These are phyloP conservation scores for Salpingus planirostris DNA, from an alignment of 2,888 invertebrate species.

Conservation along the genomic window DNA sequence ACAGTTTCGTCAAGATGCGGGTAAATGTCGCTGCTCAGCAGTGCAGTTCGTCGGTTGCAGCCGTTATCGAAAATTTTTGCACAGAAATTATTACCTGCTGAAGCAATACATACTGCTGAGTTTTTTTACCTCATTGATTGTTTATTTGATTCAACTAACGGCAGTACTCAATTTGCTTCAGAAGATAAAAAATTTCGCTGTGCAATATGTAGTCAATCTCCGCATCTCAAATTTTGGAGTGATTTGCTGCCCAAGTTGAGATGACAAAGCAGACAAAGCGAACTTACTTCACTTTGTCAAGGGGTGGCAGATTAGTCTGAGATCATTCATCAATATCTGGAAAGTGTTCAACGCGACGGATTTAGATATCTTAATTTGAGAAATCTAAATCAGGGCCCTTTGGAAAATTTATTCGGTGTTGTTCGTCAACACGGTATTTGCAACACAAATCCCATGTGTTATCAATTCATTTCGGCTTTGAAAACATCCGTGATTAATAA, in stretches of 20 bases:
- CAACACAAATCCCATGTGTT: no score
- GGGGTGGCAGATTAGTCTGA: slow-evolving; percentile 3
- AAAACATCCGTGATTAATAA: no score
- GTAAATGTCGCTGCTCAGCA: slow-evolving; percentile 1
- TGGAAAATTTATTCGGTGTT: no score
- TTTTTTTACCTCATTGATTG: slow-evolving; percentile 1
- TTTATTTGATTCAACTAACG: slow-evolving; percentile 2
- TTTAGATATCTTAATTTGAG: no score
- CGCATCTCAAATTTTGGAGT: slow-evolving; percentile 1
- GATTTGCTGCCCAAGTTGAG: slow-evolving; percentile 1
- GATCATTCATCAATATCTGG: not conserved
- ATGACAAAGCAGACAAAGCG: not conserved
- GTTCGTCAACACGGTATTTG: no score
- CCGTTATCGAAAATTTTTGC: slow-evolving; percentile 1
- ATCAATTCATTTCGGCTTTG: no score
- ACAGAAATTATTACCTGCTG: slow-evolving; percentile 1
- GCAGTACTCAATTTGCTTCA: not conserved
- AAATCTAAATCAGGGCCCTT: no score
- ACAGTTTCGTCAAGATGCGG: slow-evolving; percentile 2
- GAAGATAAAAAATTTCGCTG: slow-evolving; percentile 1
- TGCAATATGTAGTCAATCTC: slow-evolving; percentile 1
- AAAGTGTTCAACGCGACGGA: no score
- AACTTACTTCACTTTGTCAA: not conserved
- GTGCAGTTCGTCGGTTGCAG: slow-evolving; percentile 1
- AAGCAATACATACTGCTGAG: slow-evolving; percentile 3